phyloP scores from a whole-genome alignment of 2,888 invertebrate genomes.

The Uloborus plumipes region DNA sequence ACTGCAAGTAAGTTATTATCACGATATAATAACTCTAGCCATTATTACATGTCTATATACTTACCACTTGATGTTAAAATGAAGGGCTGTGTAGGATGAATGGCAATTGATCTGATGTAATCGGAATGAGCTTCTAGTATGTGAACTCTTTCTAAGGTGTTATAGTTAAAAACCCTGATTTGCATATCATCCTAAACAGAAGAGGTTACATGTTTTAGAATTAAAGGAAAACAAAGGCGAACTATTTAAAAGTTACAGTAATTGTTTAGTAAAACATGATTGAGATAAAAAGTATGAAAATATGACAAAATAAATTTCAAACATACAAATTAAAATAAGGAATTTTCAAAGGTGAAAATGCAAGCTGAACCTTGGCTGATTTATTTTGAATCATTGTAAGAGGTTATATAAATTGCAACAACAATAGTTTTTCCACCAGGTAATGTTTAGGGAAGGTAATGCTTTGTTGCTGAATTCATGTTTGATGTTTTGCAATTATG shows the following conservation, averaged over 20 bases:
- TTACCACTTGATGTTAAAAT: slow-evolving; percentile 95
- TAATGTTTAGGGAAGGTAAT: too few relatives aligned
- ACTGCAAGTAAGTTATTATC: too few relatives aligned
- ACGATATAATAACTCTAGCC: background rate
- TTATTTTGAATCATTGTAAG: too few relatives aligned
- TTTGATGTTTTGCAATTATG: too few relatives aligned
- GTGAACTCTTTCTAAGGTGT: slow-evolving; percentile 95
- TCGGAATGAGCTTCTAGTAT: slow-evolving; percentile 98
- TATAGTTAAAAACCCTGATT: slow-evolving; percentile 97
- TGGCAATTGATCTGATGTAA: slow-evolving; percentile 94
- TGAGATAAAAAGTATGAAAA: background rate
- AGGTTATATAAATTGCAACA: too few relatives aligned
- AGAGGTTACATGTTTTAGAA: background rate
- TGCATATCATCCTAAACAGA: slow-evolving; percentile 74
- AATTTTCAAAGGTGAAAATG: too few relatives aligned
- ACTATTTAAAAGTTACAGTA: background rate
- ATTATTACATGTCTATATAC: slow-evolving; percentile 68
- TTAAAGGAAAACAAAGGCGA: background rate
- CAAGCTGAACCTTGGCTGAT: too few relatives aligned
- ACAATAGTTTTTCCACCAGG: too few relatives aligned
- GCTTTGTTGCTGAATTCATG: too few relatives aligned
- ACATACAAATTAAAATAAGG: too few relatives aligned
- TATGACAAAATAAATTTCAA: too few relatives aligned
- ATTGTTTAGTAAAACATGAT: background rate
- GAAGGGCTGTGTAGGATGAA: slow-evolving; percentile 97